Evolutionary conservation across 2,113 vertebrate genomes (phyloP).

Genomic region (Urocolius indicus): DNA sequence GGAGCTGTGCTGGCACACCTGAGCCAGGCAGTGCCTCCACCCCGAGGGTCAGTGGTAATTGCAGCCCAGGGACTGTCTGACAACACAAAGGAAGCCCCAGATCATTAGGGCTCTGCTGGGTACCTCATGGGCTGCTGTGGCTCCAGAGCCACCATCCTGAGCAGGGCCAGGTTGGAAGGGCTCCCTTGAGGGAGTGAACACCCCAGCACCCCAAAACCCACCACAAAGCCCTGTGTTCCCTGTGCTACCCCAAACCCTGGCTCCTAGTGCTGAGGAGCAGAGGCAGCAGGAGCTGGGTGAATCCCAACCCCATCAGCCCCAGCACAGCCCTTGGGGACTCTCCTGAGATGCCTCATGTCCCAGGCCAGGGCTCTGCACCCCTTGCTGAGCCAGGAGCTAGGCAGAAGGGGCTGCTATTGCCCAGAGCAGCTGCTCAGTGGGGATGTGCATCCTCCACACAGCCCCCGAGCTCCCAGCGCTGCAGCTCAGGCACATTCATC

Average conservation of each 20-base stretch:
- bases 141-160: accelerated
- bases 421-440: accelerated
- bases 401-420: neutral
- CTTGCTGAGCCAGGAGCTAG: accelerated
- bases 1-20: neutral
- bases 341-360: no score
- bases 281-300: neutral
- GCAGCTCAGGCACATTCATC: neutral
- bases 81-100: neutral
- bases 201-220: neutral
- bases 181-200: neutral
- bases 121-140: accelerated
- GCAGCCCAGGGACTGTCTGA: neutral
- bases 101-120: neutral
- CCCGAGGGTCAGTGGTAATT: neutral
- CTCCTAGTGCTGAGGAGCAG: accelerated
- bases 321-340: accelerated
- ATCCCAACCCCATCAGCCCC: neutral
- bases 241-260: no score
- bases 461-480: accelerated
- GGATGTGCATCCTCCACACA: accelerated
- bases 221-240: neutral
- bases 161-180: accelerated
- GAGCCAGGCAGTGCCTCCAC: neutral
- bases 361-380: accelerated